Conservation (phyloP, 2,797 vertebrate genomes). For the Sebastes goodei region DNA sequence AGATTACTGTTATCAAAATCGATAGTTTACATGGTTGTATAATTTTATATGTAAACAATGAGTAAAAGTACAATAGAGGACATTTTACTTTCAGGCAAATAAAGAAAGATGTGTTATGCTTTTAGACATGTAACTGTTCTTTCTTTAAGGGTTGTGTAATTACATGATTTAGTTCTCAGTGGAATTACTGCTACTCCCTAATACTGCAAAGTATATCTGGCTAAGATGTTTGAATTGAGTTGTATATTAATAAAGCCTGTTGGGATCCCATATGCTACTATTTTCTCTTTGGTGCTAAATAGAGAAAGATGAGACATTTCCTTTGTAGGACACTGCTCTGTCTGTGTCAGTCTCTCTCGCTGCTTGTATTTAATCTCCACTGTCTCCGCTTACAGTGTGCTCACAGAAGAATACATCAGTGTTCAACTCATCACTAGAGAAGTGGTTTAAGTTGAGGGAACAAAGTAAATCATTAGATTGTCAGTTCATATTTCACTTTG, state of each 20-base stretch:
- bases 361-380: constrained; percentile 14
- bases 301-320: constrained; percentile 7
- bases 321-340: constrained; percentile 3
- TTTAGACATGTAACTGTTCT: background rate
- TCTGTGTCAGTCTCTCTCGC: background rate
- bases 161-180: background rate
- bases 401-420: constrained; percentile 5
- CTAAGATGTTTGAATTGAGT: background rate
- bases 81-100: background rate
- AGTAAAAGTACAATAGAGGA: background rate
- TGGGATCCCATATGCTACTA: constrained; percentile 13
- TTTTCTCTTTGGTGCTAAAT: background rate
- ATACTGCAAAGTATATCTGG: background rate
- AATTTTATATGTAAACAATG: background rate
- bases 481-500: constrained; percentile 15
- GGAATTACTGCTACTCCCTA: background rate
- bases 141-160: background rate
- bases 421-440: background rate
- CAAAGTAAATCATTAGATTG: constrained; percentile 1
- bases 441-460: background rate
- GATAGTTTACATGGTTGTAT: background rate
- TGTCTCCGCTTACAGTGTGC: background rate
- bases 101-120: background rate
- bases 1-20: too few relatives aligned
- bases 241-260: background rate